A percentile compares a stretch with the other conserved stretches of the same genome.
These are phyloP conservation scores for Microctonus hyperodae DNA, from an alignment of 2,888 invertebrate species.

Conservation along the genomic window DNA sequence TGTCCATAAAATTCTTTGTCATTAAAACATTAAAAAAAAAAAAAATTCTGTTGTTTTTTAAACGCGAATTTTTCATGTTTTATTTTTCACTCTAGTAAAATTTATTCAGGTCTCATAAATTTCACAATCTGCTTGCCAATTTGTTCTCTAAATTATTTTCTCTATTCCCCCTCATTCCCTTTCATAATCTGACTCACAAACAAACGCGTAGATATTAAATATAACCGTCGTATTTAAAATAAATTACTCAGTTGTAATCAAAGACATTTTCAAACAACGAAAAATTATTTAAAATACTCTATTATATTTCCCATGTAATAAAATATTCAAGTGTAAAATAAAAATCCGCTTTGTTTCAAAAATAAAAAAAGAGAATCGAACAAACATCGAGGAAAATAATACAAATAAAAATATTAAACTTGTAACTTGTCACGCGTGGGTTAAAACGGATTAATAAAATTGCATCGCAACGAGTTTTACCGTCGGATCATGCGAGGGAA, in stretches of 20 bases:
- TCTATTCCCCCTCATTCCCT: neutral
- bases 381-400: neutral
- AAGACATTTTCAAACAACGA: too few relatives aligned
- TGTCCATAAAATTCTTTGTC: conserved; percentile 40
- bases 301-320: too few relatives aligned
- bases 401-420: neutral
- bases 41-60: neutral
- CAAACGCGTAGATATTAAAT: too few relatives aligned
- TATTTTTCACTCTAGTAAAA: conserved; percentile 13
- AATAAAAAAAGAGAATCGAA: neutral
- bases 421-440: neutral
- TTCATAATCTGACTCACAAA: too few relatives aligned
- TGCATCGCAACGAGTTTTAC: neutral
- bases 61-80: neutral
- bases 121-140: conserved; percentile 39
- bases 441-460: neutral
- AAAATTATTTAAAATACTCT: too few relatives aligned
- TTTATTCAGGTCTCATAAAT: conserved; percentile 46
- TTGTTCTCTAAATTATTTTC: conserved; percentile 26
- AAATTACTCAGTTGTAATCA: too few relatives aligned
- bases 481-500: neutral
- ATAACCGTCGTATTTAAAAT: too few relatives aligned
- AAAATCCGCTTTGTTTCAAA: too few relatives aligned
- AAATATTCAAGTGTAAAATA: too few relatives aligned
- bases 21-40: conserved; percentile 42